phyloP scores from a whole-genome alignment of 64 coral and sea anemone species.

The Porites australiensis region DNA sequence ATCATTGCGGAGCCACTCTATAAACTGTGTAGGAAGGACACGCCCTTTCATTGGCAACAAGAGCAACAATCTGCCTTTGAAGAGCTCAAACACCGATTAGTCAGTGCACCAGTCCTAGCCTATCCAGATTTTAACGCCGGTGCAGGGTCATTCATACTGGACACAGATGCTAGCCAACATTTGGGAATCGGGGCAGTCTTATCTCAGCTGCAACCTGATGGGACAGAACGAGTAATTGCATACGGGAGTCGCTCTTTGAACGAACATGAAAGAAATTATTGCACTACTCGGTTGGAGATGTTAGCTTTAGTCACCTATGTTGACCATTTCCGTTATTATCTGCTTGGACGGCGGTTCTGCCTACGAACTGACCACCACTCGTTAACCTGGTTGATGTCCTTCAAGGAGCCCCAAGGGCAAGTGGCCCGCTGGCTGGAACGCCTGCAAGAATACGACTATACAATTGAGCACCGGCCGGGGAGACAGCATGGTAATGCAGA shows the following conservation, averaged over 20 bases:
- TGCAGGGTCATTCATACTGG: conserved; percentile 28
- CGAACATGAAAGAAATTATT: conserved; percentile 66
- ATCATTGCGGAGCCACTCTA: too few relatives aligned
- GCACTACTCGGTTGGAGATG: conserved; percentile 51
- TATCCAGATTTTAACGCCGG: conserved; percentile 28
- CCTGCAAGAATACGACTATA: conserved; percentile 45
- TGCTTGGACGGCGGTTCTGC: conserved; percentile 22
- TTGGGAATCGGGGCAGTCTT: conserved; percentile 44
- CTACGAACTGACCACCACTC: conserved; percentile 50
- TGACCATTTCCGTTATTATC: conserved; percentile 54
- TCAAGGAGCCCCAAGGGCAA: conserved; percentile 28
- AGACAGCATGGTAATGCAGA: conserved; percentile 60
- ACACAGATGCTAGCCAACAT: conserved; percentile 35
- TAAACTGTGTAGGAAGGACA: conserved; percentile 40
- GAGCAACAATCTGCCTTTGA: conserved; percentile 29
- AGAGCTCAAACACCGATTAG: conserved; percentile 18
- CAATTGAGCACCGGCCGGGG: conserved; percentile 33
- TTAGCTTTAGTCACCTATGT: conserved; percentile 54
- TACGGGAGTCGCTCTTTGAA: conserved; percentile 55
- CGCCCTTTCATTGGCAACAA: conserved; percentile 3
- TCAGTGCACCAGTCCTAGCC: conserved; percentile 13
- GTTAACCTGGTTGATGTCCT: conserved; percentile 51
- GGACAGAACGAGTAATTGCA: conserved; percentile 46
- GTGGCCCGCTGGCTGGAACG: conserved; percentile 37
- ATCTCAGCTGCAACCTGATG: conserved; percentile 48